Evolutionary conservation across 1,140 invertebrate genomes (phyloP), one percentile per base, ranked within the genome.

Genomic region (Drosophila gunungcola): DNA sequence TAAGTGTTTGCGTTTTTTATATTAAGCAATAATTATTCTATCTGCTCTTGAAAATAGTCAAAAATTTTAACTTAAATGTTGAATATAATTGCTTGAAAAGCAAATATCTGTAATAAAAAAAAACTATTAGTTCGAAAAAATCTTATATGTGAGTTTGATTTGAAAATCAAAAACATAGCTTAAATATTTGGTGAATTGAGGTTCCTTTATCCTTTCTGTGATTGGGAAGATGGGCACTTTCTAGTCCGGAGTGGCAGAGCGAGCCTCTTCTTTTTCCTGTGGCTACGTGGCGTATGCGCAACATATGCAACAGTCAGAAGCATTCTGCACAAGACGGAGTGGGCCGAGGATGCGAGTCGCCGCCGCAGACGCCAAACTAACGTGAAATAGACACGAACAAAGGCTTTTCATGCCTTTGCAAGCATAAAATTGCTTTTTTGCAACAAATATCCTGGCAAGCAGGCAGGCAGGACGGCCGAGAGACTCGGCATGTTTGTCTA

Each of bases 371-470:
- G 81, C 88, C 82, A 86, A 90, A 88, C 86, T 81, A 91, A 88
- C 90, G 85, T 91, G 75, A 91, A 91, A 91, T 91, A 90, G 90
- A 91, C 90, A 91, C 90, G 90, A 91, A 91, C 90, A 91, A 91
- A 91, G 90, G 90, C 90, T 91, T 89, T 91, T 91, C 90, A 91
- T 89, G 90, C 90, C 85, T 91, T 90, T 91, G 85, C 82, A 84
- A 91, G 90, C 90, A 86, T 91, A 91, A 91, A 91, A 91, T 91
- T 91, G 90, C 69, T 91, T 90, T 91, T 89, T 89, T 90, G 84
- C 80, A 89, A 89, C 80, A 89, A 89, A 89, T 89, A 89, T 89
- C 84, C 80, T 65, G 80, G 74, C 74, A 51, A 58, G 53, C 77
- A 63, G 80, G 74, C 74, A 51, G 62, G 53, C 77, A 63, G 60